Base-by-base conservation (phyloP, 2,888 invertebrate genomes). In the Megalurothrips usitatus region DNA sequence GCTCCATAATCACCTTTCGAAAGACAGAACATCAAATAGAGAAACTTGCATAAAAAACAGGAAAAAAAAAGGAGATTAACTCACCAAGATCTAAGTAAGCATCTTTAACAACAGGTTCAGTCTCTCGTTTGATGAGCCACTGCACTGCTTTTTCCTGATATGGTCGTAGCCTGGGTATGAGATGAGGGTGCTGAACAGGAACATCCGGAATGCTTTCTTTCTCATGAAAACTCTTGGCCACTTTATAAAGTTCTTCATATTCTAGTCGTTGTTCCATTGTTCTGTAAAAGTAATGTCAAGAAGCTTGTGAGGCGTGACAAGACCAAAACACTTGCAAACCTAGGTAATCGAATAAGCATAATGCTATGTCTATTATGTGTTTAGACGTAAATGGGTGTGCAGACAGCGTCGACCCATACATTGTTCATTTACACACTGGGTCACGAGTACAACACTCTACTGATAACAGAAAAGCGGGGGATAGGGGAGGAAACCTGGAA, bases 91-190 rank as follows among this genome's bases (percentile, higher is more conserved):
- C 12, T 75, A 75, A 82, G 81, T 79, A 19, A 17, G 23, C 34
- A 80, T 68, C 19, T n/a, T 47, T n/a, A n/a, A 12, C 48, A 43
- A 80, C 17, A 78, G 17, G 10, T 14, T 63, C 83, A 63, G 84
- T 85, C 86, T 94, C 94, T 81, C 90, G 88, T 14, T 87, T 83
- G 1, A 93, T 84, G 91, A 94, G 92, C 94, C 94, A 94, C 63
- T 86, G 85, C 0, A 94, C 91, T 47, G 92, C 92, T 79, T 89
- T 86, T 82, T 87, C 85, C 86, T 94, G 94, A 85, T 94, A 94
- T 1, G 88, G 88, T 81, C 93, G 87, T 19, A 94, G 86, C 63
- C 83, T 86, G 0, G 93, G 92, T 81, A 88, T 87, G 78, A 92
- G 86, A 82, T 84, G 83, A 0, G 84, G 79, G 81, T 90, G 89